Percentiles rank a stretch among this genome's conserved stretches.
Conservation (phyloP, 1,140 invertebrate genomes). For the Temnothorax longispinosus region DNA sequence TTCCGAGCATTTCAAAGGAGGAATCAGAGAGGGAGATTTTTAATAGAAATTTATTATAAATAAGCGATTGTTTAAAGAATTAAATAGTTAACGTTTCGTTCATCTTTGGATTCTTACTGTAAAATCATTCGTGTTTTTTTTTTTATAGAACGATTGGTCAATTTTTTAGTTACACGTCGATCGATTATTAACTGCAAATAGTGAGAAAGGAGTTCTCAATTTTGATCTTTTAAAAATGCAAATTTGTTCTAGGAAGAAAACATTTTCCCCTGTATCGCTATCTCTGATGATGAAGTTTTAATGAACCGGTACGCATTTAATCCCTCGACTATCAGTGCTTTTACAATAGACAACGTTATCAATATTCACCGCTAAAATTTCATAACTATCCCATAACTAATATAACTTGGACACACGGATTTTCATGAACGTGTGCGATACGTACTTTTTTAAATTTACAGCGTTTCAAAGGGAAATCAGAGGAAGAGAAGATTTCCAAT, state of each 20-base stretch:
- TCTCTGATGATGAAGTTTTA: background rate
- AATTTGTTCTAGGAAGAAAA: background rate
- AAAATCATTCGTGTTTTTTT: background rate
- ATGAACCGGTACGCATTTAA: background rate
- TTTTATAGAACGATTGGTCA: background rate
- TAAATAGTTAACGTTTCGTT: background rate
- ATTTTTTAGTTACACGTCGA: background rate
- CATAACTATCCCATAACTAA: background rate
- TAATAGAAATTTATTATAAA: background rate
- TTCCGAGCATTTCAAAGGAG: background rate
- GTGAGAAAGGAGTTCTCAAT: background rate
- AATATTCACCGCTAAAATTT: background rate
- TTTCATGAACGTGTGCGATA: background rate
- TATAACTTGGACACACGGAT: background rate
- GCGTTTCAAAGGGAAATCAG: background rate
- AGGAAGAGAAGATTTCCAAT: background rate
- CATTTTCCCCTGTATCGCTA: background rate
- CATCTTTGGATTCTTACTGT: background rate
- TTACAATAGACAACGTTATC: background rate
- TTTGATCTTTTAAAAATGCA: background rate
- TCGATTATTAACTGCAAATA: background rate
- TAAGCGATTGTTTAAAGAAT: background rate
- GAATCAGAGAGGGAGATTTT: background rate
- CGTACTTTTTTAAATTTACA: conserved; percentile 2
- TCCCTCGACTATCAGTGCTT: background rate